Evolutionary conservation across 2,797 vertebrate species (phyloP).

Genomic region (Diplodus puntazzo): DNA sequence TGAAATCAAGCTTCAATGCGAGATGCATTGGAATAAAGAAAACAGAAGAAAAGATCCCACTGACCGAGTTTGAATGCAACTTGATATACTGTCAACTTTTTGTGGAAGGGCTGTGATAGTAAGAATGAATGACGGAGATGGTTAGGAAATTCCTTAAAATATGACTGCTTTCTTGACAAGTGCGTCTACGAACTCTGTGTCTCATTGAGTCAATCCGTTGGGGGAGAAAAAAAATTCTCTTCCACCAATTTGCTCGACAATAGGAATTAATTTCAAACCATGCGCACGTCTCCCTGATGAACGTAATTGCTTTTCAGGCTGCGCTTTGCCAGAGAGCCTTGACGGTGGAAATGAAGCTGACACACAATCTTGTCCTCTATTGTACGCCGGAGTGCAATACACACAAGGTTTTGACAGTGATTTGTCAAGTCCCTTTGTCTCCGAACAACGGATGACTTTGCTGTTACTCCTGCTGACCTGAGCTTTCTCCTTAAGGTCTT

Average conservation of each 20-base stretch:
- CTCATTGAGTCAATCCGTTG: constrained; percentile 34
- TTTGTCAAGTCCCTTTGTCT: constrained; percentile 68
- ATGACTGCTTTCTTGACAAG: constrained; percentile 21
- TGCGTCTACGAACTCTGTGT: constrained; percentile 11
- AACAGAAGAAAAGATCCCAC: neutral
- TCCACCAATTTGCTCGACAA: constrained; percentile 65
- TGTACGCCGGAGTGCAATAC: constrained; percentile 53
- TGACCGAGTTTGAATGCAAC: neutral
- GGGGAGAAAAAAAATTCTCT: constrained; percentile 5
- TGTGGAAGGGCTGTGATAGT: neutral
- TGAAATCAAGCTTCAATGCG: neutral
- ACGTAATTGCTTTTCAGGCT: constrained; percentile 74
- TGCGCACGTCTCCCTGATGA: constrained; percentile 62
- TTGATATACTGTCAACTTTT: neutral
- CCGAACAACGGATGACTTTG: constrained; percentile 60
- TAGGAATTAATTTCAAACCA: constrained; percentile 74
- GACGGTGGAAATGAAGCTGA: constrained; percentile 67
- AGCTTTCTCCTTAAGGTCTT: constrained; percentile 34
- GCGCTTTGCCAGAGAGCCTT: constrained; percentile 57
- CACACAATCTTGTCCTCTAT: constrained; percentile 67
- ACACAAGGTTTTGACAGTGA: constrained; percentile 52
- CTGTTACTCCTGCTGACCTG: constrained; percentile 53
- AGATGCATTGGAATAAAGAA: neutral
- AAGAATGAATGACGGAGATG: neutral
- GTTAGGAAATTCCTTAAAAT: constrained; percentile 1